Conservation (phyloP, 2,888 invertebrate species). For the Stenchaetothrips biformis region DNA sequence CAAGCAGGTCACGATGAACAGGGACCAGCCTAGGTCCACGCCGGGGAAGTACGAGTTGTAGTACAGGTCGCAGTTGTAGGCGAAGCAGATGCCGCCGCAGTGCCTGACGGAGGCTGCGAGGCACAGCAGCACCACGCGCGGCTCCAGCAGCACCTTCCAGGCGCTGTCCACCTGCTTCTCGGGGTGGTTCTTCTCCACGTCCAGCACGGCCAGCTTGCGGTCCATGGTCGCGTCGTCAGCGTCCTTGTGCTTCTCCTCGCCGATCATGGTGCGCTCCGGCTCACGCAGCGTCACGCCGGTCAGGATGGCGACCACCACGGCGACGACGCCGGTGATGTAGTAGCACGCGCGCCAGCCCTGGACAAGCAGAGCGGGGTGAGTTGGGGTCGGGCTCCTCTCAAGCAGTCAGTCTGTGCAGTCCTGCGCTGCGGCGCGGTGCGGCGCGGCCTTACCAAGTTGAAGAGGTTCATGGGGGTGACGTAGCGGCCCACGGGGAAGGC, state of each 20-base stretch:
- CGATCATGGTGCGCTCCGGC: conserved; percentile 69
- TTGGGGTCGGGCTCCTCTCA: background rate
- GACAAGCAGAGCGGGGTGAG: conserved; percentile 23
- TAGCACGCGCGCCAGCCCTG: conserved; percentile 82
- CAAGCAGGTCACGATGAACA: conserved; percentile 81
- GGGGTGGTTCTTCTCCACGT: conserved; percentile 39
- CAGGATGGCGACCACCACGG: conserved; percentile 63
- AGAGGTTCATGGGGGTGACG: conserved; percentile 66
- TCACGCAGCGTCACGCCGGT: conserved; percentile 72
- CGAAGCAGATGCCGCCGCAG: conserved; percentile 85
- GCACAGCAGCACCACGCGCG: conserved; percentile 72
- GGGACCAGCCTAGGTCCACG: conserved; percentile 84
- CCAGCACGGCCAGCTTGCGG: conserved; percentile 19
- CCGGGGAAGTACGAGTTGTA: conserved; percentile 85
- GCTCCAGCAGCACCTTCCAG: conserved; percentile 73
- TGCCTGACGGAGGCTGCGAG: conserved; percentile 82
- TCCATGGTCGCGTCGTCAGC: conserved; percentile 42
- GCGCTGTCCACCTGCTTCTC: conserved; percentile 51
- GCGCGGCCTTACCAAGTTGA: conserved; percentile 57
- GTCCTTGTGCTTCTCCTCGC: conserved; percentile 53
- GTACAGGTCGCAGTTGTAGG: conserved; percentile 85
- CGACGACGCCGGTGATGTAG: conserved; percentile 71
- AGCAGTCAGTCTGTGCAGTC: background rate
- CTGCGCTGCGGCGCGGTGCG: background rate
- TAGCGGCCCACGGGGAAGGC: conserved; percentile 89